Evolutionary conservation across 2,888 invertebrate species (phyloP), one percentile per base, ranked within the genome.

Genomic region (Nudaria mundana): DNA sequence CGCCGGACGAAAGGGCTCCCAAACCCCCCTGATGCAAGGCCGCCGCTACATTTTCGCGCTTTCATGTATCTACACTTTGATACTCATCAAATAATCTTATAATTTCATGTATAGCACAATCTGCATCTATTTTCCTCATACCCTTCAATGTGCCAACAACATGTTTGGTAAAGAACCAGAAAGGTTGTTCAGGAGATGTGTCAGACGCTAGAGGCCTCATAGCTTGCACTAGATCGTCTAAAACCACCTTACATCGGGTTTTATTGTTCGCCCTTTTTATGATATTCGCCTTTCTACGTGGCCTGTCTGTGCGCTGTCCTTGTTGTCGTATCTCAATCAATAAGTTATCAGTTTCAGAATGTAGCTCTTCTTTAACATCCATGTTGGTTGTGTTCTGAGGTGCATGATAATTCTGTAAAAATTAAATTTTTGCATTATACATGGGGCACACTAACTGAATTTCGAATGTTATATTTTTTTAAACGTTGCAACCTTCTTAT

Each of bases 81-180:
- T 57, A 59, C 6, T 50, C 51, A 13, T 68, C 56, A 3, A 85
- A 44, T 1, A 80, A 41, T 14, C 56, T 56, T 47, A 77, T 40
- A 7, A 88, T 87, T 2, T 78, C 75, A 13, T 48, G 44, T 33
- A 68, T 58, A 0, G 87, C 87, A 51, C 66, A 66, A 10, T 66
- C 55, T 0, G 85, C 77, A 40, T 88, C 79, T 1, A 61, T 35
- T 14, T 63, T 52, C 26, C 71, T 73, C 85, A 88, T 81, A 23
- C 60, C 48, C 38, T 78, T 80, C 2, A 88, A 47, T 36, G 73
- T 60, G 42, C 82, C 84, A 0, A 75, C 69, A 0, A 88, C 76
- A 64, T 87, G 85, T 46, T 71, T 76, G 0, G 86, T 81, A 15
- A 87, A 83, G 33, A 77, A 83, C 79, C 81, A 81, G 41, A 77